These are phyloP conservation scores for Rhipidura dahli DNA, from an alignment of 2,113 vertebrate species.

Conservation along the genomic window DNA sequence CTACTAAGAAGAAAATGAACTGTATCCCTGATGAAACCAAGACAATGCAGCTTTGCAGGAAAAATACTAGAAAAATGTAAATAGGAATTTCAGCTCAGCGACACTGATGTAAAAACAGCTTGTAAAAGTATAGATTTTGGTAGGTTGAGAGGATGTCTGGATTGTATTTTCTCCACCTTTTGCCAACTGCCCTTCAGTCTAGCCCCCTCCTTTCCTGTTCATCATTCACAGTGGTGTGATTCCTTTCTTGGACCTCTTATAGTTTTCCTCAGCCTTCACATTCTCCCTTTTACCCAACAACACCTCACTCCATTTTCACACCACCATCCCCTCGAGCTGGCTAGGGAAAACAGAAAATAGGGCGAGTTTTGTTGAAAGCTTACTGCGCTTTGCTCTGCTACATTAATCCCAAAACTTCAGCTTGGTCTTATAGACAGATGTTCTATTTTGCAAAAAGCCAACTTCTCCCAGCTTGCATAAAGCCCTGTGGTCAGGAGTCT, in stretches of 20 bases:
- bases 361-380: not conserved
- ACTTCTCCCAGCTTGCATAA: not conserved
- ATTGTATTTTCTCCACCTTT: not conserved
- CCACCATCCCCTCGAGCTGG: accelerated
- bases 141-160: not conserved
- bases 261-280: not conserved
- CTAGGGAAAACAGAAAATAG: not conserved
- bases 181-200: not conserved
- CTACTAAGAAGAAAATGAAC: not conserved
- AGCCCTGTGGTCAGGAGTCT: not conserved
- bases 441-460: not conserved
- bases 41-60: not conserved
- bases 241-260: not conserved
- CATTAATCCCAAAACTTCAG: not conserved
- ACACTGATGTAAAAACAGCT: not conserved
- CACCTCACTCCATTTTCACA: not conserved
- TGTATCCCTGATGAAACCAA: not conserved
- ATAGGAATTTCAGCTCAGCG: not conserved
- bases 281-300: not conserved
- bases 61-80: not conserved
- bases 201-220: not conserved
- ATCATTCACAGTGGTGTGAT: not conserved
- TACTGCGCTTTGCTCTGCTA: not conserved
- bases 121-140: not conserved
- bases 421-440: not conserved